A percentile compares a stretch with the other conserved stretches of the same genome.
These are phyloP conservation scores for Phylloscopus collybita DNA, from an alignment of 2,797 vertebrate genomes.

Conservation along the genomic window DNA sequence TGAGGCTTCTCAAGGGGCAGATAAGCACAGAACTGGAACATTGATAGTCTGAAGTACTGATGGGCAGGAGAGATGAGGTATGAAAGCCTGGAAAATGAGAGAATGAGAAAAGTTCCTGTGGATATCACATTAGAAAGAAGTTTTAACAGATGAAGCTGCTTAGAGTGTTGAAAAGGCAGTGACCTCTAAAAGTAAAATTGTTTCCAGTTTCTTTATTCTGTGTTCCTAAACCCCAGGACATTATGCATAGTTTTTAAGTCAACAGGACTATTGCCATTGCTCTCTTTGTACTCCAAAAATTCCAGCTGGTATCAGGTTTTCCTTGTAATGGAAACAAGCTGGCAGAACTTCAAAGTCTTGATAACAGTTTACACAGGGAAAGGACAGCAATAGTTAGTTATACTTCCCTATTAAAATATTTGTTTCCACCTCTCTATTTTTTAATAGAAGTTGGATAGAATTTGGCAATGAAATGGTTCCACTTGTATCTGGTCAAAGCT, in stretches of 20 bases:
- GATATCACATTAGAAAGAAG: neutral
- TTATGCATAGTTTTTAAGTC: constrained; percentile 1
- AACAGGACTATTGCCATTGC: neutral
- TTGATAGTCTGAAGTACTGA: constrained; percentile 16
- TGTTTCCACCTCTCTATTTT: neutral
- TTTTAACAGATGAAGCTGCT: neutral
- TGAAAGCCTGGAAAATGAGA: neutral
- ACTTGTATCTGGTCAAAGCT: neutral
- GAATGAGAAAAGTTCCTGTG: neutral
- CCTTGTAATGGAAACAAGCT: constrained; percentile 65
- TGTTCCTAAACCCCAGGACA: neutral
- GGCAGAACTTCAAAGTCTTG: constrained; percentile 62
- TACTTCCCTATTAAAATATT: neutral
- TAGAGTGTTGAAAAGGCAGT: neutral
- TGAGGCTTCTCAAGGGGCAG: neutral
- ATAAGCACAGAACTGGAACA: constrained; percentile 43
- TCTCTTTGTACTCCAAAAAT: constrained; percentile 43
- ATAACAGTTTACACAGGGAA: constrained; percentile 40
- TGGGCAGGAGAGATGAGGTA: neutral
- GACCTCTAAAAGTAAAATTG: neutral
- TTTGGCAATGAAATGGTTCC: neutral
- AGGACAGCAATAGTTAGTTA: neutral
- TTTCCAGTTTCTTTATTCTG: neutral
- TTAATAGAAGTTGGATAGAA: neutral
- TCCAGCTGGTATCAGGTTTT: constrained; percentile 63